Conservation (phyloP, 2,888 invertebrate genomes). For the Sipha maydis region DNA sequence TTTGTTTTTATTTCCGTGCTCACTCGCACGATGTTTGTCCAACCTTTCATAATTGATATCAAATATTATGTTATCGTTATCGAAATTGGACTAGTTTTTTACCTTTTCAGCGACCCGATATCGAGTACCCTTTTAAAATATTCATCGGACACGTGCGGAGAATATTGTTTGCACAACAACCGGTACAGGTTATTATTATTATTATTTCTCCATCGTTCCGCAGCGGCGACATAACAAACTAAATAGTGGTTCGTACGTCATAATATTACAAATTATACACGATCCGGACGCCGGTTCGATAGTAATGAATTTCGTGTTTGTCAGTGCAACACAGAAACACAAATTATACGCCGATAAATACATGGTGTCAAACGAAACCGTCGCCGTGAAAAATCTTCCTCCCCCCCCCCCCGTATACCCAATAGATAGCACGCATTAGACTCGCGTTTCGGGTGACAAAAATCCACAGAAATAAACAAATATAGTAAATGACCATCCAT, state of each 20-base stretch:
- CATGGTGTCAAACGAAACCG: not conserved
- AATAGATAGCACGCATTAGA: not conserved
- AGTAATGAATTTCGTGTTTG: constrained; percentile 11
- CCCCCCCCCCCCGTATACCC: no score
- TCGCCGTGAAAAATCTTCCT: no score
- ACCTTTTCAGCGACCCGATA: no score
- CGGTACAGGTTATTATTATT: constrained; percentile 2
- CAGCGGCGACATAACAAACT: not conserved
- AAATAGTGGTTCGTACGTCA: constrained; percentile 2
- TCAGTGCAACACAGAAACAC: not conserved
- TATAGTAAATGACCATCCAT: not conserved
- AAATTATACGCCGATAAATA: not conserved
- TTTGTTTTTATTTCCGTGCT: not conserved
- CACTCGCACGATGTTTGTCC: not conserved
- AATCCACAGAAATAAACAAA: not conserved
- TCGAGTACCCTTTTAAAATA: not conserved
- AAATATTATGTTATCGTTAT: constrained; percentile 15
- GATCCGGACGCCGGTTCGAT: not conserved
- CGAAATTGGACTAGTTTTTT: not conserved
- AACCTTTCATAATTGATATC: not conserved
- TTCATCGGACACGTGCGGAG: not conserved
- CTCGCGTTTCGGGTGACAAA: not conserved
- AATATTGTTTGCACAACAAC: not conserved
- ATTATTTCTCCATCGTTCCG: not conserved
- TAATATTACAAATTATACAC: constrained; percentile 10